Percentiles rank a stretch among this genome's conserved stretches.
phyloP scores from a whole-genome alignment of 1,140 invertebrate species.

The Magallana ariakensis region DNA sequence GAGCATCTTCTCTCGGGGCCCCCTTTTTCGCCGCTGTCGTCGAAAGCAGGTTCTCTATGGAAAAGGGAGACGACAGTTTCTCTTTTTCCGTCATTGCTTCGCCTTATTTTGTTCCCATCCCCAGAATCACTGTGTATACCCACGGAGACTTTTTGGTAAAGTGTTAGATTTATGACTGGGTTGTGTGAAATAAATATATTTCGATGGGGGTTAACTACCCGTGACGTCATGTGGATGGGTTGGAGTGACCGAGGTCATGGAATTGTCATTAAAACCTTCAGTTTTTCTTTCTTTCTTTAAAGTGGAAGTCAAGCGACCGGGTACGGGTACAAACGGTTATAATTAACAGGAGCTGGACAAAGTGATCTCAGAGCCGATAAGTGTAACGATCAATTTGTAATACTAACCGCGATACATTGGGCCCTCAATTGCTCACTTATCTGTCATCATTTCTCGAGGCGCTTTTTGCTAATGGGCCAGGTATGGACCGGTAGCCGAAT shows the following conservation, averaged over 20 bases:
- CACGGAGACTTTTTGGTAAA: background rate
- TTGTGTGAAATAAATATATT: slow-evolving; percentile 30
- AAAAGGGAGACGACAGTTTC: background rate
- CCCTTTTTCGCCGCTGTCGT: background rate
- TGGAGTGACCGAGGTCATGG: slow-evolving; percentile 23
- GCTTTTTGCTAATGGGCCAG: background rate
- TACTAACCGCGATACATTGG: slow-evolving; percentile 37
- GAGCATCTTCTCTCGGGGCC: background rate
- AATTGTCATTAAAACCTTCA: slow-evolving; percentile 38
- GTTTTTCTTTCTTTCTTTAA: slow-evolving; percentile 30
- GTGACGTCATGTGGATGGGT: slow-evolving; percentile 34
- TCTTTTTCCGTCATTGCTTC: slow-evolving; percentile 17
- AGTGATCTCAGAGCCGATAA: slow-evolving; percentile 46
- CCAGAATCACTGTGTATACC: background rate
- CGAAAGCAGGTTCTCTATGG: background rate
- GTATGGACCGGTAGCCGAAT: background rate
- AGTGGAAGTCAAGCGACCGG: slow-evolving; percentile 42
- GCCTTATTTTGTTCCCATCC: background rate
- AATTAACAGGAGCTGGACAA: slow-evolving; percentile 32
- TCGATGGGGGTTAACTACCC: slow-evolving; percentile 14
- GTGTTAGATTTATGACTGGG: slow-evolving; percentile 23
- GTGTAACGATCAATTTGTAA: slow-evolving; percentile 43
- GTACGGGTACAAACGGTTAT: slow-evolving; percentile 30
- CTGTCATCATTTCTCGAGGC: slow-evolving; percentile 39
- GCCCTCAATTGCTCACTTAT: slow-evolving; percentile 41